These are phyloP conservation scores for Leptinotarsa undecemlineata DNA, from an alignment of 1,140 invertebrate genomes.

Conservation along the genomic window DNA sequence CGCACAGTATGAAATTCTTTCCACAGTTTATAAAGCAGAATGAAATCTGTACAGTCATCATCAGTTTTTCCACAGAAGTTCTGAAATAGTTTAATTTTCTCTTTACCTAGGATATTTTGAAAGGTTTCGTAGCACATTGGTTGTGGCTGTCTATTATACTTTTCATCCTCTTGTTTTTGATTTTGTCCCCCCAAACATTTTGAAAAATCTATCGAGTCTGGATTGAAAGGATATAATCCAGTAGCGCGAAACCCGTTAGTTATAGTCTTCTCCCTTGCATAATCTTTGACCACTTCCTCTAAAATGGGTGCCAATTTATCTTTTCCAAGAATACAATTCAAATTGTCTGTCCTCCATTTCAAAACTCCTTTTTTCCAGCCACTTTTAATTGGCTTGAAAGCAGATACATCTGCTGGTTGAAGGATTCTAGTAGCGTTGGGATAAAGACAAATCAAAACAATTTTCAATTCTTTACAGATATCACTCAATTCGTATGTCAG, in stretches of 20 bases:
- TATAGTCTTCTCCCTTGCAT: conserved; percentile 22
- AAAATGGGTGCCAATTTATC: conserved; percentile 50
- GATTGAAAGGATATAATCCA: conserved; percentile 36
- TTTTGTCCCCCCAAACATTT: conserved; percentile 35
- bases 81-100: conserved; percentile 23
- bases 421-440: conserved; percentile 49
- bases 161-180: conserved; percentile 14
- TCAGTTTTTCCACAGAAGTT: conserved; percentile 12
- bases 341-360: conserved; percentile 41
- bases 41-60: conserved; percentile 19
- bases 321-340: conserved; percentile 43
- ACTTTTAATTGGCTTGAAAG: conserved; percentile 43
- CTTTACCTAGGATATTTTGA: conserved; percentile 28
- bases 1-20: neutral
- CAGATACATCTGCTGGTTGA: conserved; percentile 49
- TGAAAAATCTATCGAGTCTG: conserved; percentile 37
- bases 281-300: conserved; percentile 38
- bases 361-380: conserved; percentile 39
- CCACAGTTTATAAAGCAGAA: conserved; percentile 4
- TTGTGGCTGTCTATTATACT: neutral
- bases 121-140: conserved; percentile 24
- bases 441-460: conserved; percentile 49
- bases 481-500: conserved; percentile 42
- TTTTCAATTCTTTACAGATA: conserved; percentile 47
- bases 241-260: conserved; percentile 35